phyloP scores from a whole-genome alignment of 2,888 invertebrate genomes.

The Argyra leucocephala region DNA sequence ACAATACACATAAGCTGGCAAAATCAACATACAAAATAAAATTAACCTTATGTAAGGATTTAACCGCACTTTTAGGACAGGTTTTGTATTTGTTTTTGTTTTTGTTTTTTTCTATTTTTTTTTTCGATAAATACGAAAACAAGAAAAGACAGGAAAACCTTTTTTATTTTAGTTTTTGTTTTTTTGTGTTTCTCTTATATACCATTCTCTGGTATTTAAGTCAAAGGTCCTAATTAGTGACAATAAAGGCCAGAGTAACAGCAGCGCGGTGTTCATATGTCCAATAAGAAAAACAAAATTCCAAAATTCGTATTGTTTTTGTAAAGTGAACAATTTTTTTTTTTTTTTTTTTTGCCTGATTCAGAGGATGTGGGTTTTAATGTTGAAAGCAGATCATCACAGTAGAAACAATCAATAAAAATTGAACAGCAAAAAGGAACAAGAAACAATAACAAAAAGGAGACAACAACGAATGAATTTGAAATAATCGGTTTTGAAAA shows the following conservation, averaged over 20 bases:
- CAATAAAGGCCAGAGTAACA: not conserved
- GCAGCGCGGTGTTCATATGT: not conserved
- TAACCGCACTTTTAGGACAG: no score
- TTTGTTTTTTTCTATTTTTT: no score
- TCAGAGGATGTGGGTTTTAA: no score
- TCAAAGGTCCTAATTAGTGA: conserved; percentile 2
- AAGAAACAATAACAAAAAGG: not conserved
- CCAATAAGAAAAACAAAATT: not conserved
- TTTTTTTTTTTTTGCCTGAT: not conserved
- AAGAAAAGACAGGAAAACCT: not conserved
- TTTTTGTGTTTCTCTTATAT: not conserved
- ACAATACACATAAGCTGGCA: no score
- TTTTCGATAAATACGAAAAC: not conserved
- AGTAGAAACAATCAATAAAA: not conserved
- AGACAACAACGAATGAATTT: not conserved
- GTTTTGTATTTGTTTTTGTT: no score
- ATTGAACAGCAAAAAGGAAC: not conserved
- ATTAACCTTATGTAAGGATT: no score
- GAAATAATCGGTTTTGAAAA: not conserved
- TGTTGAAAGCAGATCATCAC: not conserved
- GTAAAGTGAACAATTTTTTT: not conserved
- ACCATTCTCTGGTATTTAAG: not conserved
- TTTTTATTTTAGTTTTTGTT: no score
- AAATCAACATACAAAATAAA: no score
- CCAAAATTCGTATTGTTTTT: not conserved